A percentile compares a stretch with the other conserved stretches of the same genome.
phyloP scores from a whole-genome alignment of 2,888 invertebrate species.

The Coleophora flavipennella region DNA sequence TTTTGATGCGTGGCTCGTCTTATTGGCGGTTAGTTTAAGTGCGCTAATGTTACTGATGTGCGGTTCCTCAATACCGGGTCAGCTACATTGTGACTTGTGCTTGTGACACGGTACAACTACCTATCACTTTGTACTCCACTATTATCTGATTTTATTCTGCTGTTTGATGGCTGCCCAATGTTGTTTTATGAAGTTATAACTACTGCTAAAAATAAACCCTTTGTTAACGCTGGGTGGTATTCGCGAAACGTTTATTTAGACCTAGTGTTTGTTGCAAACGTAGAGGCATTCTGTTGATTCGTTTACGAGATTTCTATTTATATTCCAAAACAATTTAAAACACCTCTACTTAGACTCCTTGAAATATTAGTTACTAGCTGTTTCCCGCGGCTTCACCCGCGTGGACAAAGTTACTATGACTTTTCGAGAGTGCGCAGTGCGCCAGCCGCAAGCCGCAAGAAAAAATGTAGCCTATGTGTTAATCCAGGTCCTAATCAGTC shows the following conservation, averaged over 20 bases:
- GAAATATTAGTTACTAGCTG: no score
- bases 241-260: no score
- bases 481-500: no score
- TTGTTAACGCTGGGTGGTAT: neutral
- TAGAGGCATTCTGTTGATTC: neutral
- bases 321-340: no score
- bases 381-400: no score
- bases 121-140: conserved; percentile 20
- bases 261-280: no score
- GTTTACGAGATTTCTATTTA: no score
- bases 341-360: no score
- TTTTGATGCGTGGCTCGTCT: conserved; percentile 61
- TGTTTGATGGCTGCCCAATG: conserved; percentile 17
- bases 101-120: conserved; percentile 1
- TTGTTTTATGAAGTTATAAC: neutral
- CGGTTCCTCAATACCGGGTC: conserved; percentile 19
- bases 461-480: no score
- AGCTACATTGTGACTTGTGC: conserved; percentile 53
- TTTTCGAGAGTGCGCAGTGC: no score
- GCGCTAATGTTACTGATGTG: conserved; percentile 61
- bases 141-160: conserved; percentile 27
- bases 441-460: no score
- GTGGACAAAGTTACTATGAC: no score
- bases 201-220: neutral
- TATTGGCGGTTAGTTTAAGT: conserved; percentile 71